Conservation (phyloP, 2,888 invertebrate genomes). For the Hydraecia micacea region DNA sequence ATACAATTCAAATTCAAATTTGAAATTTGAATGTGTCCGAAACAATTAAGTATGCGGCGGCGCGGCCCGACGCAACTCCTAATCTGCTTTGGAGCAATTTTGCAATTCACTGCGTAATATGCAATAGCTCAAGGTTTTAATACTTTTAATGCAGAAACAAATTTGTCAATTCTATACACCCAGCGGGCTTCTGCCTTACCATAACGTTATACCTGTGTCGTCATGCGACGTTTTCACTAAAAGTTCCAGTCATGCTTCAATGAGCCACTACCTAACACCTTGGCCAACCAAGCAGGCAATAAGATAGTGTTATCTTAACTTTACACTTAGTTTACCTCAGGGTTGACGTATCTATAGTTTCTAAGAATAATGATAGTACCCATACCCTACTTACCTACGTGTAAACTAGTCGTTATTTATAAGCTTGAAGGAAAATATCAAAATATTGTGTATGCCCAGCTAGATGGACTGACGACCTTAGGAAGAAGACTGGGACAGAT, state of each 20-base stretch:
- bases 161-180: background rate
- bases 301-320: conserved; percentile 40
- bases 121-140: background rate
- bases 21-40: background rate
- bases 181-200: background rate
- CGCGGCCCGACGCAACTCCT: background rate
- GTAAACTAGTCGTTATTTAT: background rate
- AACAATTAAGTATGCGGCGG: background rate
- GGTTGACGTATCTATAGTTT: conserved; percentile 14
- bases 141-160: background rate
- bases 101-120: background rate
- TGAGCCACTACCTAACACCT: conserved; percentile 1
- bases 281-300: conserved; percentile 15
- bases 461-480: too few relatives aligned
- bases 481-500: too few relatives aligned
- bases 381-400: background rate
- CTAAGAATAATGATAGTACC: background rate
- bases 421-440: too few relatives aligned
- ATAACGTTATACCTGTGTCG: background rate
- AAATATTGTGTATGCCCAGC: too few relatives aligned
- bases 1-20: background rate
- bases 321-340: conserved; percentile 46
- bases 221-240: background rate
- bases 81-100: background rate
- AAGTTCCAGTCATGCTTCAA: conserved; percentile 31